Evolutionary conservation across 2,113 vertebrate genomes (phyloP).

Genomic region (Phaethornis superciliosus): DNA sequence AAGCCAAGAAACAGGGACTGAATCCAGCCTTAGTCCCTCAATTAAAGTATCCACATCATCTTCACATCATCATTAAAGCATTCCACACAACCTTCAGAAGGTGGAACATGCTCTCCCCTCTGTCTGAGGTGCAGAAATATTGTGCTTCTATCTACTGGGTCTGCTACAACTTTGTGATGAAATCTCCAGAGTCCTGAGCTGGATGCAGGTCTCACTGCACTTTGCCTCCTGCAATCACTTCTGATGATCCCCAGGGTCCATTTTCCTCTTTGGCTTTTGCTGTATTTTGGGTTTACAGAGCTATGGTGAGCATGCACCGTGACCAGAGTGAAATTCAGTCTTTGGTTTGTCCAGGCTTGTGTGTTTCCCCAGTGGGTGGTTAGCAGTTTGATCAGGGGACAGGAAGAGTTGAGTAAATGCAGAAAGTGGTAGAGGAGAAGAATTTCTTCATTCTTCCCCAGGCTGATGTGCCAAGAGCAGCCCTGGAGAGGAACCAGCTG

Average conservation of each 20-base stretch:
- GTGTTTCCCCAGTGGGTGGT: not conserved
- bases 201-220: not conserved
- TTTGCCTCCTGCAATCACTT: not conserved
- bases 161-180: not conserved
- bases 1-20: no score
- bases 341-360: not conserved
- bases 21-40: not conserved
- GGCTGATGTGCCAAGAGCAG: not conserved
- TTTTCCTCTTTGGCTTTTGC: not conserved
- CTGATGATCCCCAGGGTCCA: rapidly evolving
- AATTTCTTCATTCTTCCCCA: not conserved
- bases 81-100: not conserved
- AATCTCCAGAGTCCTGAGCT: no score
- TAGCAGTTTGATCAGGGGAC: not conserved
- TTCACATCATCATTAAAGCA: no score
- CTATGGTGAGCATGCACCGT: rapidly evolving
- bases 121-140: not conserved
- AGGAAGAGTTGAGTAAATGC: not conserved
- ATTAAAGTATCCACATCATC: not conserved
- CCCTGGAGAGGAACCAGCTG: not conserved
- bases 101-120: not conserved
- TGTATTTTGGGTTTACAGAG: not conserved
- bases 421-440: not conserved
- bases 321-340: not conserved
- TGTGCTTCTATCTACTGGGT: not conserved